Percentiles rank a stretch among this genome's conserved stretches.
Conservation (phyloP, 2,888 invertebrate genomes). For the Choristoneura rosaceana region DNA sequence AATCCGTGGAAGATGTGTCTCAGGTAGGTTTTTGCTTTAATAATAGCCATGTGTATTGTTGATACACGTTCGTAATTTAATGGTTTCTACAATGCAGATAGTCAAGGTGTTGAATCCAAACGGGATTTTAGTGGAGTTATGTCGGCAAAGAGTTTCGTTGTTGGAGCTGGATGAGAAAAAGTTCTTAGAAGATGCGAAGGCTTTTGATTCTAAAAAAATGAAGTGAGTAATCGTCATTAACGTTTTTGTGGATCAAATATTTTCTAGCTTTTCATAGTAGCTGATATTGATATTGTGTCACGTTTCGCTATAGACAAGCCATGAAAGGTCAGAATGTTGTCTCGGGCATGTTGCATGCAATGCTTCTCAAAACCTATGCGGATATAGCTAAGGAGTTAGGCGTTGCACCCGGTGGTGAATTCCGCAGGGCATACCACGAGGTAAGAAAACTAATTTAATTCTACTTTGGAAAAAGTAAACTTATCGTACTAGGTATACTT, state of each 20-base stretch:
- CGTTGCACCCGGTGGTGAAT: conserved; percentile 80
- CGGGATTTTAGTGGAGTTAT: conserved; percentile 77
- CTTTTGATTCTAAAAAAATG: conserved; percentile 72
- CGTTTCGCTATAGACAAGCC: conserved; percentile 60
- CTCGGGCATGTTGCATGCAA: conserved; percentile 79
- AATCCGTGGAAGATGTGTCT: conserved; percentile 77
- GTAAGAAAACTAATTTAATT: conserved; percentile 49
- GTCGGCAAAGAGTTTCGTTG: conserved; percentile 77
- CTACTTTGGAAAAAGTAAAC: neutral
- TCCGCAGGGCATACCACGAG: conserved; percentile 80
- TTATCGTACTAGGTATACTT: too few species aligned
- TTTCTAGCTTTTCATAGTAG: neutral
- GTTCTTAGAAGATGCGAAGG: conserved; percentile 79
- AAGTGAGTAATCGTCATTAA: conserved; percentile 59
- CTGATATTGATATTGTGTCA: neutral
- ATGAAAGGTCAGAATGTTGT: conserved; percentile 77
- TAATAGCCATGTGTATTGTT: neutral
- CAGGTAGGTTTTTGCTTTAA: conserved; percentile 53
- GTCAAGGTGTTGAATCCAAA: conserved; percentile 72
- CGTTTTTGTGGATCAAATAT: neutral
- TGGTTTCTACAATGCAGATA: conserved; percentile 59
- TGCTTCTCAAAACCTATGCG: conserved; percentile 79
- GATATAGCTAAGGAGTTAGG: conserved; percentile 80
- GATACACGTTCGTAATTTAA: neutral
- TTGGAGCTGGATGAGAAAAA: conserved; percentile 78